Evolutionary conservation across 2,888 invertebrate species (phyloP).

Genomic region (Cheilosia vernalis): DNA sequence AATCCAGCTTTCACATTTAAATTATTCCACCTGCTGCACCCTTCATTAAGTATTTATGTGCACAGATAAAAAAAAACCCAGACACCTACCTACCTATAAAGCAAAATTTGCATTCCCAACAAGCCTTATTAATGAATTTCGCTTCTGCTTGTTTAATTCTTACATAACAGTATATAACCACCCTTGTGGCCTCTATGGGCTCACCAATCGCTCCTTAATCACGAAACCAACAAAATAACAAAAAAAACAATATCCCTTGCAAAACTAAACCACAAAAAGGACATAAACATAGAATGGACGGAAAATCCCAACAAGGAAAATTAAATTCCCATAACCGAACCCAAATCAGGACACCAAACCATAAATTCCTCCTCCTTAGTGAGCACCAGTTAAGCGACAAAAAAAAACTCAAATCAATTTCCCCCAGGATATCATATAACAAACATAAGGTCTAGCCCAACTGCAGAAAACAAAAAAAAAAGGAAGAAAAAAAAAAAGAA

Average conservation of each 20-base stretch:
- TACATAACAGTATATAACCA: slow-evolving; percentile 54
- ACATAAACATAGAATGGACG: slow-evolving; percentile 1
- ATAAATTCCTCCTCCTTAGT: slow-evolving; percentile 19
- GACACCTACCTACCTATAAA: neutral
- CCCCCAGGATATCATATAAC: slow-evolving; percentile 54
- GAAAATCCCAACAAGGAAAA: slow-evolving; percentile 29
- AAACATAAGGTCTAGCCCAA: slow-evolving; percentile 26
- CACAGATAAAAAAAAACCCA: neutral
- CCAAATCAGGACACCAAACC: slow-evolving; percentile 48
- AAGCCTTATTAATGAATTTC: slow-evolving; percentile 52
- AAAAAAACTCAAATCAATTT: slow-evolving; percentile 62
- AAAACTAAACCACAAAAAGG: slow-evolving; percentile 15
- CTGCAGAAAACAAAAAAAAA: neutral
- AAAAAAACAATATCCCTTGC: slow-evolving; percentile 1
- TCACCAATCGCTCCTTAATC: slow-evolving; percentile 60
- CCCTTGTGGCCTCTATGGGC: slow-evolving; percentile 29
- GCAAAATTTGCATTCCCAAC: neutral
- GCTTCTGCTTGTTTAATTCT: slow-evolving; percentile 32
- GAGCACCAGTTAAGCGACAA: neutral
- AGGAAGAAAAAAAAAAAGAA: neutral
- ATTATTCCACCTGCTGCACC: neutral
- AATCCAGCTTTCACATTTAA: too few relatives aligned
- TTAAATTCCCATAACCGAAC: slow-evolving; percentile 40
- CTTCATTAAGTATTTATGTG: neutral
- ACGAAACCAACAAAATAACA: slow-evolving; percentile 59